Evolutionary conservation across 2,113 vertebrate genomes (phyloP).

Genomic region (Sorex araneus): DNA sequence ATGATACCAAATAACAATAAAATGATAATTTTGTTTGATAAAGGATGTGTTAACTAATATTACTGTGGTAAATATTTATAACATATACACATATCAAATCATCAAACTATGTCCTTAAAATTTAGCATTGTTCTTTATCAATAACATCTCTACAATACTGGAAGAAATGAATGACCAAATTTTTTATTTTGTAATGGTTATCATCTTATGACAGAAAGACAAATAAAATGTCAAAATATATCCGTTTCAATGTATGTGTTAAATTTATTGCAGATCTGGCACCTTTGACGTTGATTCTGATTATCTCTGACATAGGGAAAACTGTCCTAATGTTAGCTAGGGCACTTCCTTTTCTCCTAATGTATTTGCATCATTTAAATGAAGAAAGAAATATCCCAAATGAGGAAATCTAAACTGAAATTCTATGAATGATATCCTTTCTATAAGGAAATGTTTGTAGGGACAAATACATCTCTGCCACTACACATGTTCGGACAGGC

Average conservation of each 20-base stretch:
- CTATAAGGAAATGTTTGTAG: not conserved
- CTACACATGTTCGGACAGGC: too few relatives aligned
- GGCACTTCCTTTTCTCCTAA: not conserved
- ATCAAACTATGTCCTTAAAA: not conserved
- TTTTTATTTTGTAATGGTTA: not conserved
- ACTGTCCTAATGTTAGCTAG: not conserved
- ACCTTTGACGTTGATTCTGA: not conserved
- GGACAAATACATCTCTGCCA: too few relatives aligned
- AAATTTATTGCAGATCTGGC: not conserved
- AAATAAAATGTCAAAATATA: not conserved
- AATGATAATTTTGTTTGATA: not conserved
- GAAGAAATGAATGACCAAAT: not conserved
- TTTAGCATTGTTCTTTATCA: not conserved
- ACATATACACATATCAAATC: not conserved
- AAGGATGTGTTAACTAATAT: not conserved
- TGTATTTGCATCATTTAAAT: slow-evolving; percentile 12
- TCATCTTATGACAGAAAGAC: not conserved
- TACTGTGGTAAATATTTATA: not conserved
- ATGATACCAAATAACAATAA: too few relatives aligned
- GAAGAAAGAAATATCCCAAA: slow-evolving; percentile 21
- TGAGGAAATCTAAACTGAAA: not conserved
- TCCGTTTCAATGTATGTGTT: not conserved
- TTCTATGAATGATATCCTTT: not conserved
- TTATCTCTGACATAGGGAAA: not conserved
- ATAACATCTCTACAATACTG: not conserved